Percentiles rank a stretch among this genome's conserved stretches.
These are phyloP conservation scores for Limanda limanda DNA, from an alignment of 2,113 vertebrate genomes.

Conservation along the genomic window DNA sequence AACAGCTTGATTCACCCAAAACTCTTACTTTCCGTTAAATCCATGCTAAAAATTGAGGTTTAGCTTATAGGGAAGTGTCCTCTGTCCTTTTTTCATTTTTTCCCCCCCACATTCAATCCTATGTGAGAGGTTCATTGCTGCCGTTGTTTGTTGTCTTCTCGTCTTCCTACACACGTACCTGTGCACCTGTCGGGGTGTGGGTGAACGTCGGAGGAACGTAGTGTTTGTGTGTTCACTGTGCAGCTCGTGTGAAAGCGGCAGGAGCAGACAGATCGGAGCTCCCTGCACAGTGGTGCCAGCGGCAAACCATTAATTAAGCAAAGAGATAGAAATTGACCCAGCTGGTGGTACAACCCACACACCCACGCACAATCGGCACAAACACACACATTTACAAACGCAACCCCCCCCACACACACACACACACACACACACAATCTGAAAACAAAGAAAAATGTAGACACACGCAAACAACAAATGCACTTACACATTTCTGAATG, in stretches of 20 bases:
- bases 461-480: conserved; percentile 28
- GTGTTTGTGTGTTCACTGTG: conserved; percentile 55
- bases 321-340: conserved; percentile 75
- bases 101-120: neutral
- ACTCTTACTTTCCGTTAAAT: neutral
- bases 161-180: conserved; percentile 8
- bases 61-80: neutral
- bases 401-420: conserved; percentile 22
- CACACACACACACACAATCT: conserved; percentile 3
- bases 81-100: conserved; percentile 1
- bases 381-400: conserved; percentile 28
- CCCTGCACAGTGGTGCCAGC: conserved; percentile 67
- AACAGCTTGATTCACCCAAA: neutral
- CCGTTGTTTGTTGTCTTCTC: conserved; percentile 3
- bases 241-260: conserved; percentile 53
- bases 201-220: conserved; percentile 33
- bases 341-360: conserved; percentile 68
- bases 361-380: conserved; percentile 34
- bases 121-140: neutral
- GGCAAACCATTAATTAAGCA: conserved; percentile 79
- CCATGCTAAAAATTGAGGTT: neutral
- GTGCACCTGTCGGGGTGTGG: conserved; percentile 62
- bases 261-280: conserved; percentile 67
- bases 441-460: neutral
- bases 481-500: conserved; percentile 15